Evolutionary conservation across 2,113 vertebrate species (phyloP).

Genomic region (Raja brachyura): DNA sequence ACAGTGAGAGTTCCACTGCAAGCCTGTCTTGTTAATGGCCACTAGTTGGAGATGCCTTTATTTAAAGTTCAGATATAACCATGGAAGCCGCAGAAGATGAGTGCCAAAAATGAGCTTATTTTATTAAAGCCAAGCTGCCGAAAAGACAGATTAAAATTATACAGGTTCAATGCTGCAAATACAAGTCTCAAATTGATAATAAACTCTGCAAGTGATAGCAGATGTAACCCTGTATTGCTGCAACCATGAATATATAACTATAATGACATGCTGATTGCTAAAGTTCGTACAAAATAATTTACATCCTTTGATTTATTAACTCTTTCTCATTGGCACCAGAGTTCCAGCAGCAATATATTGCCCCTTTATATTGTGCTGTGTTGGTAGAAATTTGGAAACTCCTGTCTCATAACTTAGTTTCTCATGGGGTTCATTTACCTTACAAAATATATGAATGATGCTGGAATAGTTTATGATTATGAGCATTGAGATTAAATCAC

Average conservation of each 20-base stretch:
- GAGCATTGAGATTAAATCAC: not conserved
- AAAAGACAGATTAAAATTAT: not conserved
- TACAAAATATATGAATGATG: not conserved
- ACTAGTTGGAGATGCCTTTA: not conserved
- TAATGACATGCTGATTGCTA: not conserved
- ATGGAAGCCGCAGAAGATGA: not conserved
- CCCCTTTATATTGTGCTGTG: not conserved
- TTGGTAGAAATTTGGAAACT: not conserved
- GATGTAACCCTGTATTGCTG: not conserved
- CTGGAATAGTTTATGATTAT: not conserved
- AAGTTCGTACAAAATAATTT: not conserved
- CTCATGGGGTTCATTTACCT: not conserved
- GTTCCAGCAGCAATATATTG: not conserved
- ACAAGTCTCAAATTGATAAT: not conserved
- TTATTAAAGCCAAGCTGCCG: not conserved
- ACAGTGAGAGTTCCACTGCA: not conserved
- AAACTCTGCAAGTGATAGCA: not conserved
- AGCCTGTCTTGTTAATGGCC: not conserved
- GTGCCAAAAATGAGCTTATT: not conserved
- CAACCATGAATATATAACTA: not conserved
- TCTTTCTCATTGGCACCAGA: not conserved
- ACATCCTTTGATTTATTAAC: constrained; percentile 1
- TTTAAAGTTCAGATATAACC: not conserved
- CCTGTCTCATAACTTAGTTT: not conserved
- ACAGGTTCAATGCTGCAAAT: not conserved